These are phyloP conservation scores for Phalangium opilio DNA, from an alignment of 2,888 invertebrate genomes.

Conservation along the genomic window DNA sequence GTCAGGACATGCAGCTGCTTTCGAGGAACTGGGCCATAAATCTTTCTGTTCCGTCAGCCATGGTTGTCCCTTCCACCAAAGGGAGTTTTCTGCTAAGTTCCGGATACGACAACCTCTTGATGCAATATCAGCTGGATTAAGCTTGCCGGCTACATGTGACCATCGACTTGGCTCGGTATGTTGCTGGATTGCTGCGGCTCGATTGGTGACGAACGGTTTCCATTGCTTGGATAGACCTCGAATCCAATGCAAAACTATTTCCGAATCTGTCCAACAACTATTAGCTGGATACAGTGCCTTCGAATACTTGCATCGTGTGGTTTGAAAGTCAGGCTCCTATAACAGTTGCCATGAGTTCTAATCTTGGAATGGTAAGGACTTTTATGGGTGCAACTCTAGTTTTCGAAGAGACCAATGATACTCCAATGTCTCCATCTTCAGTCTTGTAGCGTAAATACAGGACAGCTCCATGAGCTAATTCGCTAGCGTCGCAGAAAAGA, in stretches of 20 bases:
- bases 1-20: too few relatives aligned
- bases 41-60: too few relatives aligned
- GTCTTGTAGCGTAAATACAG: conserved; percentile 1
- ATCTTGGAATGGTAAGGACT: not conserved
- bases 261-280: too few relatives aligned
- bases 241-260: too few relatives aligned
- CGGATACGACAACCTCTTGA: not conserved
- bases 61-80: too few relatives aligned
- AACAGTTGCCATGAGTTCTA: not conserved
- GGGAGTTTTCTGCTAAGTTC: too few relatives aligned
- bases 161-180: not conserved
- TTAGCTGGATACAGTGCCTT: not conserved
- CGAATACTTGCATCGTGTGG: not conserved
- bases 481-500: conserved; percentile 2
- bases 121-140: not conserved
- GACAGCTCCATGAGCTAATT: not conserved
- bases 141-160: not conserved
- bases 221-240: not conserved
- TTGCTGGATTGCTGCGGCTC: not conserved
- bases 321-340: not conserved
- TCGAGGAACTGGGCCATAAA: too few relatives aligned
- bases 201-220: conserved; percentile 1
- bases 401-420: conserved; percentile 1
- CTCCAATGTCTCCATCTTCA: not conserved
- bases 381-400: conserved; percentile 2